phyloP scores from a whole-genome alignment of 2,888 invertebrate genomes.

The Neoascia interrupta region DNA sequence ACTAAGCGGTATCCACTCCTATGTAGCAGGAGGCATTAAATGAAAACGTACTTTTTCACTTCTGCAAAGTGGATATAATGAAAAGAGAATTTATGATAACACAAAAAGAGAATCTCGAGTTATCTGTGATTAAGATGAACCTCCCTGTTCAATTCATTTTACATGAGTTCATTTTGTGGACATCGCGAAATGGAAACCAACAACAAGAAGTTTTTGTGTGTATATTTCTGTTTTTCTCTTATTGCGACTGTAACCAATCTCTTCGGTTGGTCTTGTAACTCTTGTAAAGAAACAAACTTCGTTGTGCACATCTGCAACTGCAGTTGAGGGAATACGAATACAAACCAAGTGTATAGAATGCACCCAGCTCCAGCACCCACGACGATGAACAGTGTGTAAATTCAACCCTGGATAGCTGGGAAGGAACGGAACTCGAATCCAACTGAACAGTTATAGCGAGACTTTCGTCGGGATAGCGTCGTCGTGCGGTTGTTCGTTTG shows the following conservation, averaged over 20 bases:
- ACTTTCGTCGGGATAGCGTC: slow-evolving; percentile 58
- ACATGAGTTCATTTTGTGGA: slow-evolving; percentile 30
- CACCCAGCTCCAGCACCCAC: too few relatives aligned
- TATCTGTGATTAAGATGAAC: background rate
- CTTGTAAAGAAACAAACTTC: background rate
- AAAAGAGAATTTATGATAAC: too few relatives aligned
- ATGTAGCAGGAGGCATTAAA: too few relatives aligned
- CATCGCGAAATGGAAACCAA: too few relatives aligned
- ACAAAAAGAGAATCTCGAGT: slow-evolving; percentile 28
- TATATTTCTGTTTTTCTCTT: too few relatives aligned
- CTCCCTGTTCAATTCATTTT: slow-evolving; percentile 41
- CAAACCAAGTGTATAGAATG: background rate
- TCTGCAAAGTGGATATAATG: too few relatives aligned
- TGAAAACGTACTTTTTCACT: too few relatives aligned
- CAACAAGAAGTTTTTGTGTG: too few relatives aligned
- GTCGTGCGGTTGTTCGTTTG: slow-evolving; percentile 27
- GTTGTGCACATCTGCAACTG: slow-evolving; percentile 1
- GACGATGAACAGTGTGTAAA: slow-evolving; percentile 1
- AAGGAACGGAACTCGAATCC: slow-evolving; percentile 45
- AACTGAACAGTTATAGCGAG: slow-evolving; percentile 65
- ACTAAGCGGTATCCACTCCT: too few relatives aligned
- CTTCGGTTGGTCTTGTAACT: too few relatives aligned
- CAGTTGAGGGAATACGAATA: background rate
- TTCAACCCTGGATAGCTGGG: slow-evolving; percentile 49
- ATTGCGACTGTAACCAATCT: slow-evolving; percentile 5